Evolutionary conservation across 2,888 invertebrate species (phyloP).

Genomic region (Xanthia togata): DNA sequence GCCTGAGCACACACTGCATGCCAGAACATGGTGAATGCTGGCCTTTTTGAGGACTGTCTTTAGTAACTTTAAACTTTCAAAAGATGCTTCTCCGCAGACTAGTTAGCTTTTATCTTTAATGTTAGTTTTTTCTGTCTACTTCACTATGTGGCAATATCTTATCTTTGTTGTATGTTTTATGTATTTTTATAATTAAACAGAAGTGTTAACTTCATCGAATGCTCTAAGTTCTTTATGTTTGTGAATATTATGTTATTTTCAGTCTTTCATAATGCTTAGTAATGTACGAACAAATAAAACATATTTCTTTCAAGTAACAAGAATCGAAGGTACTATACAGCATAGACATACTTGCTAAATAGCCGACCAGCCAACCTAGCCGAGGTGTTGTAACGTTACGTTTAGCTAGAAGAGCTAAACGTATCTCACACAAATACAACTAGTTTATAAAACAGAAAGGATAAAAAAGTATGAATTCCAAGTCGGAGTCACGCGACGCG

Average conservation of each 20-base stretch:
- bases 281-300: neutral
- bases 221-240: neutral
- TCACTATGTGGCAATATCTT: neutral
- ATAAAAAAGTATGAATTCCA: too few species aligned
- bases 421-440: too few species aligned
- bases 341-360: neutral
- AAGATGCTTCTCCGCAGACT: neutral
- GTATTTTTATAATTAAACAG: neutral
- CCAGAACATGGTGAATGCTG: neutral
- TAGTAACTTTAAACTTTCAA: constrained; percentile 1
- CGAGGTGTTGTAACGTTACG: too few species aligned
- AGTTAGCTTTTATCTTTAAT: neutral
- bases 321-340: neutral
- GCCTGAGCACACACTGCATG: neutral
- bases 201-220: neutral
- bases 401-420: too few species aligned
- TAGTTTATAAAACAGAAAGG: too few species aligned
- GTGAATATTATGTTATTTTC: neutral
- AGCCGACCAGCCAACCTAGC: neutral
- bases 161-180: neutral
- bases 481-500: too few species aligned
- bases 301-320: neutral
- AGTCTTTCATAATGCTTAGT: neutral
- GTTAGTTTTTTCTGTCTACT: too few species aligned
- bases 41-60: neutral